These are phyloP conservation scores for Alouatta palliata DNA, from an alignment of 2,113 vertebrate genomes.

Conservation along the genomic window DNA sequence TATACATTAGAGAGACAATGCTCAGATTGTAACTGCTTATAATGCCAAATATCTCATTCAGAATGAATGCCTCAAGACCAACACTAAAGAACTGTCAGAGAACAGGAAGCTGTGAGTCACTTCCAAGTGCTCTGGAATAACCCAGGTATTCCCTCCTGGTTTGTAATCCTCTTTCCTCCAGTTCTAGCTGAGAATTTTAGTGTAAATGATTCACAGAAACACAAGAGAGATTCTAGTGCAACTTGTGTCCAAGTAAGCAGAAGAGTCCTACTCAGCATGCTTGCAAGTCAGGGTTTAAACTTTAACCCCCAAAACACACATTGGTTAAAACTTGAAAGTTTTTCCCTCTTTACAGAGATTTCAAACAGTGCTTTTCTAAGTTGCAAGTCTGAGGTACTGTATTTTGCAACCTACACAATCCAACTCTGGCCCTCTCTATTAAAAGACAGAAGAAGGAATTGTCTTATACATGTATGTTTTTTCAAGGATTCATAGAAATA, in stretches of 20 bases:
- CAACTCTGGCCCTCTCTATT: not conserved
- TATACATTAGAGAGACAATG: not conserved
- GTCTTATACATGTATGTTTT: not conserved
- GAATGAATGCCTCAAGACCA: not conserved
- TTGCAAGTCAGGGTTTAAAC: not conserved
- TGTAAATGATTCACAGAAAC: conserved; percentile 47
- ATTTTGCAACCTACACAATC: not conserved
- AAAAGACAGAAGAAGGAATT: not conserved
- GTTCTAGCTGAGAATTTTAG: not conserved
- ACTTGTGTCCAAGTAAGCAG: not conserved
- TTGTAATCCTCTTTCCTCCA: not conserved
- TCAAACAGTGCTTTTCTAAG: not conserved
- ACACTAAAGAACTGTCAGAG: not conserved
- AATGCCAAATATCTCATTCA: conserved; percentile 4
- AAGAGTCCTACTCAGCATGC: not conserved
- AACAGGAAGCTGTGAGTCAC: not conserved
- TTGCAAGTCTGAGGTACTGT: not conserved
- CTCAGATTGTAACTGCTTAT: not conserved
- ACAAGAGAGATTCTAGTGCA: not conserved
- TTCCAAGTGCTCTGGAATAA: not conserved
- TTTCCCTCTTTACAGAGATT: not conserved
- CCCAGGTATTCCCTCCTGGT: not conserved
- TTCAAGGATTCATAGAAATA: not conserved
- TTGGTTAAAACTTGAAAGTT: not conserved
- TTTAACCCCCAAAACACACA: not conserved